Base-by-base conservation (phyloP, 2,888 invertebrate species). In the Polydrusus cervinus region DNA sequence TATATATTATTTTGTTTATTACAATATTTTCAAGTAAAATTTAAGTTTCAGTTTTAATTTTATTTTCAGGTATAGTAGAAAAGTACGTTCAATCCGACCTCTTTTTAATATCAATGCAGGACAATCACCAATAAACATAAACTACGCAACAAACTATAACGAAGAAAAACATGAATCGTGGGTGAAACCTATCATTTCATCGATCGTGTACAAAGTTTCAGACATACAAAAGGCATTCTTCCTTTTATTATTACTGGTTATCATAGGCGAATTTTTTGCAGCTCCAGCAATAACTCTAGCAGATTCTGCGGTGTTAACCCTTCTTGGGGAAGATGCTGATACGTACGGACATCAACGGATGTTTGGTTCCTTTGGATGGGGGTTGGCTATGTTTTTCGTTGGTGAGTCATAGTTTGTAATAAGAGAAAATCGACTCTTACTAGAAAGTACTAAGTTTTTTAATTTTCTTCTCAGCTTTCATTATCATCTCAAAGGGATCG, bases 221-320 rank as follows among this genome's bases (percentile, higher is more conserved):
- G 98, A 97, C 84, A 97, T 99, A 34, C 95, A 97, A 87, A 96
- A 97, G 88, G 96, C 97, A 0, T 99, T 99, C 90, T 97, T 99
- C 88, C 90, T 99, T 45, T 90, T 99, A 49, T 89, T 99, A 68
- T 89, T 99, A 57, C 90, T 99, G 68, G 96, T 99, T 13, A 92
- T 98, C 34, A 94, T 99, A 71, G 99, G 99, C 0, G 99, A 99
- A 88, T 99, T 99, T 89, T 98, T 99, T 88, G 95, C 96, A 82
- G 97, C 98, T 0, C 98, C 98, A 0, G 97, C 98, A 45, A 94
- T 98, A 80, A 97, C 98, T 0, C 89, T 99, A 65, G 98, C 98
- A 0, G 97, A 97, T 87, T 95, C 95, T 0, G 97, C 96, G 7
- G 96, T 95, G 51, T 94, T 97, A 77, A 95, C 95, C 3, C 89